phyloP scores from a whole-genome alignment of 2,888 invertebrate species.

The Pterostichus madidus region DNA sequence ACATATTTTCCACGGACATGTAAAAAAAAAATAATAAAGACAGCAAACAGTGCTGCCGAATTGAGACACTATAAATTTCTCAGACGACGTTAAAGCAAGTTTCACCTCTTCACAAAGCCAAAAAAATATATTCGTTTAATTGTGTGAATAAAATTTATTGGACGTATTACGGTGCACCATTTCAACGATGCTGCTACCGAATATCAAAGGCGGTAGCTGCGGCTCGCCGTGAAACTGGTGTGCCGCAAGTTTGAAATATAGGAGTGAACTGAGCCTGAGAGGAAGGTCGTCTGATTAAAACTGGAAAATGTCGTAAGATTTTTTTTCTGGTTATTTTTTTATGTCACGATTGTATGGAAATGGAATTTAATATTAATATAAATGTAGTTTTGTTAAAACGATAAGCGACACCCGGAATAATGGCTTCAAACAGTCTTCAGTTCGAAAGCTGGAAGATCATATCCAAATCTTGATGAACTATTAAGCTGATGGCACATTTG shows the following conservation, averaged over 20 bases:
- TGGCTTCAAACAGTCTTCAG: not conserved
- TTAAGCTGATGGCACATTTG: no score
- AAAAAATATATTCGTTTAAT: constrained; percentile 68
- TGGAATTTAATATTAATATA: constrained; percentile 57
- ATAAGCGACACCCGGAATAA: constrained; percentile 33
- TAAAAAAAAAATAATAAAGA: constrained; percentile 62
- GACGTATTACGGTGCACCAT: constrained; percentile 66
- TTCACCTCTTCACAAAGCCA: constrained; percentile 67
- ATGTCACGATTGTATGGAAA: constrained; percentile 56
- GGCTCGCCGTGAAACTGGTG: not conserved
- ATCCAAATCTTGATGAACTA: no score
- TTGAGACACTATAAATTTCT: constrained; percentile 70
- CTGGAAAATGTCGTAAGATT: constrained; percentile 71
- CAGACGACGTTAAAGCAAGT: constrained; percentile 67
- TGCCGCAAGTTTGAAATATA: constrained; percentile 46
- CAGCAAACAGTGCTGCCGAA: constrained; percentile 70
- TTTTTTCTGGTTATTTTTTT: constrained; percentile 48
- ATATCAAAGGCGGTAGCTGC: constrained; percentile 41
- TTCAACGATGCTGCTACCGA: constrained; percentile 60
- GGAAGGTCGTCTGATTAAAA: constrained; percentile 70
- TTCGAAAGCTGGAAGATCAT: no score
- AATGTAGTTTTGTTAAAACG: constrained; percentile 34
- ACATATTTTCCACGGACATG: constrained; percentile 55
- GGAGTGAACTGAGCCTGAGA: constrained; percentile 36
- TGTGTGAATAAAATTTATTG: constrained; percentile 71